phyloP scores from a whole-genome alignment of 2,113 vertebrate genomes.

The Psilopogon haemacephalus region DNA sequence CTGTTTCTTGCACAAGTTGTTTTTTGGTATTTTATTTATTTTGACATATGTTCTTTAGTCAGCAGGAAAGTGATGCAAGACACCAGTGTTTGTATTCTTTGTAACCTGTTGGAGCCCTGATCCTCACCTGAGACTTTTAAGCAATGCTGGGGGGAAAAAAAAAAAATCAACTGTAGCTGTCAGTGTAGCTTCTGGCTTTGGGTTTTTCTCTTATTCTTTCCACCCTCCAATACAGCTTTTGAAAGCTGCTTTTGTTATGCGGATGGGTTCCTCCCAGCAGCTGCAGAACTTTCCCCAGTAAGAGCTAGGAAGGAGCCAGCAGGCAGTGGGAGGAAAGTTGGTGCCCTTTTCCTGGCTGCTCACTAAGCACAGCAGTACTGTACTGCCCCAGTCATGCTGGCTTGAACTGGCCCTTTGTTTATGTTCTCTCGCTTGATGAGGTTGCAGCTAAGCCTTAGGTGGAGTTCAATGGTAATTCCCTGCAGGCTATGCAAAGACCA shows the following conservation, averaged over 20 bases:
- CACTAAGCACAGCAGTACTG: background rate
- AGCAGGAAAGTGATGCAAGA: background rate
- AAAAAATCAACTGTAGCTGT: background rate
- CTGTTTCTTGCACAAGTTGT: background rate
- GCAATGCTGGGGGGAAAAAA: background rate
- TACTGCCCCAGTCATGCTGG: background rate
- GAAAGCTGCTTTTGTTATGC: conserved; percentile 59
- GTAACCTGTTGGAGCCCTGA: background rate
- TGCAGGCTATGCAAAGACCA: background rate
- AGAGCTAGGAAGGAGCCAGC: conserved; percentile 30
- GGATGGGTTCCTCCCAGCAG: conserved; percentile 57
- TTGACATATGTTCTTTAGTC: background rate
- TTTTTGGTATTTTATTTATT: background rate
- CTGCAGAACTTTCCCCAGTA: conserved; percentile 41
- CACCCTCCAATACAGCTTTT: background rate
- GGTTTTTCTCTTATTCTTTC: conserved; percentile 13
- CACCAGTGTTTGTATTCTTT: background rate
- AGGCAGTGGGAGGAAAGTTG: background rate
- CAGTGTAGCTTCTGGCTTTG: background rate
- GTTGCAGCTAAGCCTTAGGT: background rate
- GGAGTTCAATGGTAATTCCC: background rate
- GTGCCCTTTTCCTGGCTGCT: background rate
- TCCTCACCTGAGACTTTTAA: background rate
- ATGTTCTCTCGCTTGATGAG: background rate
- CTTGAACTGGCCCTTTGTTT: background rate